Evolutionary conservation across 2,888 invertebrate genomes (phyloP).

Genomic region (Odontomyia ornata): DNA sequence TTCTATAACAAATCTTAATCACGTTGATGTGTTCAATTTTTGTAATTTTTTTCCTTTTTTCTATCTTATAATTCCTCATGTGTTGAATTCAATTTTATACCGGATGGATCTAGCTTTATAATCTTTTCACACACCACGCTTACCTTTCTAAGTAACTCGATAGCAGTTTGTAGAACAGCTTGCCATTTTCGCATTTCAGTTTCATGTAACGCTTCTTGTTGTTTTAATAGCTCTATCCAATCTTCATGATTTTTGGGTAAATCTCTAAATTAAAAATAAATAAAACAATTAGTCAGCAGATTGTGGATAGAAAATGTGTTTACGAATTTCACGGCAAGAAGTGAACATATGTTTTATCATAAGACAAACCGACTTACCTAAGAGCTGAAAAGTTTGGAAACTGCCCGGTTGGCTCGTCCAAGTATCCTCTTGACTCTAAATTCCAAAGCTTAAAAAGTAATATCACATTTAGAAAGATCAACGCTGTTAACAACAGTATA

Average conservation of each 20-base stretch:
- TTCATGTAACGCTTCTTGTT: constrained; percentile 82
- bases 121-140: constrained; percentile 63
- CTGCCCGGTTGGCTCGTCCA: constrained; percentile 40
- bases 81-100: constrained; percentile 58
- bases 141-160: constrained; percentile 79
- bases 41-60: neutral
- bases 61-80: constrained; percentile 52
- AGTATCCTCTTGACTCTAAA: constrained; percentile 66
- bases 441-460: constrained; percentile 86
- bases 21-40: neutral
- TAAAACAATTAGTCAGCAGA: neutral
- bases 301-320: too few species aligned
- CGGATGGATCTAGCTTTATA: constrained; percentile 58
- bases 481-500: constrained; percentile 69
- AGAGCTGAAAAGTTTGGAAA: constrained; percentile 46
- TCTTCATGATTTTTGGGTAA: constrained; percentile 80
- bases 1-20: neutral
- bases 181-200: constrained; percentile 86
- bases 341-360: too few species aligned
- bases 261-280: constrained; percentile 64
- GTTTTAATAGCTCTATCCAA: constrained; percentile 81
- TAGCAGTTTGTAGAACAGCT: constrained; percentile 75
- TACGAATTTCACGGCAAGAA: too few species aligned
- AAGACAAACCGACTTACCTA: constrained; percentile 28
- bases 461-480: constrained; percentile 78